Conservation (phyloP, 2,888 invertebrate genomes). For the Clostera curtula region DNA sequence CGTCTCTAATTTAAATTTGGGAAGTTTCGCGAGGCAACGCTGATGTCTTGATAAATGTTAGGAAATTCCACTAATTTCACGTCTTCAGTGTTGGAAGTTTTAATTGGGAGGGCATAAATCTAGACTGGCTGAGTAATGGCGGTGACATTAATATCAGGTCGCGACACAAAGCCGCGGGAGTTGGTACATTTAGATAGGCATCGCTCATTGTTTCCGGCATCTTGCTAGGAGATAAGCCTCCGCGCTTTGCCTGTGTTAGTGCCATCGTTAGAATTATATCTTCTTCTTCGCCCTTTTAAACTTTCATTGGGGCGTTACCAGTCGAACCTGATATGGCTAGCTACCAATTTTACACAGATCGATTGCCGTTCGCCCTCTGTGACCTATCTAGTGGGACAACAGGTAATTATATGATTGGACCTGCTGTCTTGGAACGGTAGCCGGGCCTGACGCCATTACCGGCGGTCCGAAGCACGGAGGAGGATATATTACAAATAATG, state of each 20-base stretch:
- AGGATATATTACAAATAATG: no score
- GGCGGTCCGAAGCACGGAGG: no score
- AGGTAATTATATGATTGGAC: no score
- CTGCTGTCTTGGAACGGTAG: no score
- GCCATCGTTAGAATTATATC: slow-evolving; percentile 15
- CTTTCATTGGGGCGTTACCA: no score
- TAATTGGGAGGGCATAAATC: slow-evolving; percentile 72
- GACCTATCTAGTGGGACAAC: no score
- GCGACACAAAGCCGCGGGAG: slow-evolving; percentile 57
- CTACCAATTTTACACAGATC: no score
- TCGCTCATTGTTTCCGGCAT: slow-evolving; percentile 60
- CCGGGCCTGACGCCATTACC: no score
- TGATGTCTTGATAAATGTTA: slow-evolving; percentile 75
- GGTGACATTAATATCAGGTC: slow-evolving; percentile 59
- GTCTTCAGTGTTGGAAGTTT: slow-evolving; percentile 67
- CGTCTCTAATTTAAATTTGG: slow-evolving; percentile 76
- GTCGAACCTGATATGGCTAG: no score
- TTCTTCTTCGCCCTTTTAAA: no score
- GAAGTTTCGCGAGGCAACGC: slow-evolving; percentile 70
- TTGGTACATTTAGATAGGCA: slow-evolving; percentile 60
- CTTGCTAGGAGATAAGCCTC: slow-evolving; percentile 20
- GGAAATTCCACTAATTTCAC: slow-evolving; percentile 70
- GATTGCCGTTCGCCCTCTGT: no score
- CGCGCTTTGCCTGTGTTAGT: slow-evolving; percentile 3
- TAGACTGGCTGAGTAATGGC: slow-evolving; percentile 49